Conservation (phyloP, 2,797 vertebrate species). For the Lagocephalus sceleratus region DNA sequence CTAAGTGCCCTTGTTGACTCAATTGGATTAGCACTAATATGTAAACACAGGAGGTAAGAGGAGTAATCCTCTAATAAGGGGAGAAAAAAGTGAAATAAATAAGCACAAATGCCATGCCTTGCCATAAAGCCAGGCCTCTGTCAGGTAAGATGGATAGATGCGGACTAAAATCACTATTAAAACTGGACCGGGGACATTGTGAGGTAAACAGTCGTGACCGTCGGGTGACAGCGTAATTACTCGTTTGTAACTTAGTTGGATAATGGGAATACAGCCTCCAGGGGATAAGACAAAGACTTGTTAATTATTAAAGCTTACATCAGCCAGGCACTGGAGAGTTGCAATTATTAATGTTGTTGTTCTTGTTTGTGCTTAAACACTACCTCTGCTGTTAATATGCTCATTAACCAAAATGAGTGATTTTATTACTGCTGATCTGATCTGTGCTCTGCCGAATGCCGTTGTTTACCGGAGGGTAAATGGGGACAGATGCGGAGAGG, state of each 20-base stretch:
- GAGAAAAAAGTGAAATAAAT: slow-evolving; percentile 76
- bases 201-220: slow-evolving; percentile 77
- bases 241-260: slow-evolving; percentile 81
- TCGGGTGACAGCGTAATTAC: slow-evolving; percentile 79
- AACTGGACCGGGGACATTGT: slow-evolving; percentile 55
- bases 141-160: slow-evolving; percentile 59
- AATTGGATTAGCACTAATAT: slow-evolving; percentile 87
- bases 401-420: slow-evolving; percentile 84
- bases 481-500: slow-evolving; percentile 28
- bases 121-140: slow-evolving; percentile 63
- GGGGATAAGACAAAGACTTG: slow-evolving; percentile 83
- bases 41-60: slow-evolving; percentile 85
- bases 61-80: slow-evolving; percentile 83
- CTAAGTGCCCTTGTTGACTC: slow-evolving; percentile 86
- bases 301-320: slow-evolving; percentile 88
- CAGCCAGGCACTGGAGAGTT: slow-evolving; percentile 80
- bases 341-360: slow-evolving; percentile 87
- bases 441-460: slow-evolving; percentile 78
- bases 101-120: slow-evolving; percentile 73
- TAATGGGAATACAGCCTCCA: slow-evolving; percentile 78
- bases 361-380: slow-evolving; percentile 85
- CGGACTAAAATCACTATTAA: slow-evolving; percentile 67
- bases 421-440: slow-evolving; percentile 83
- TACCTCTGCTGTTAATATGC: slow-evolving; percentile 82
- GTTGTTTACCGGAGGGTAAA: slow-evolving; percentile 63